Conservation (phyloP, 2,888 invertebrate genomes). For the Lumbricus terrestris region DNA sequence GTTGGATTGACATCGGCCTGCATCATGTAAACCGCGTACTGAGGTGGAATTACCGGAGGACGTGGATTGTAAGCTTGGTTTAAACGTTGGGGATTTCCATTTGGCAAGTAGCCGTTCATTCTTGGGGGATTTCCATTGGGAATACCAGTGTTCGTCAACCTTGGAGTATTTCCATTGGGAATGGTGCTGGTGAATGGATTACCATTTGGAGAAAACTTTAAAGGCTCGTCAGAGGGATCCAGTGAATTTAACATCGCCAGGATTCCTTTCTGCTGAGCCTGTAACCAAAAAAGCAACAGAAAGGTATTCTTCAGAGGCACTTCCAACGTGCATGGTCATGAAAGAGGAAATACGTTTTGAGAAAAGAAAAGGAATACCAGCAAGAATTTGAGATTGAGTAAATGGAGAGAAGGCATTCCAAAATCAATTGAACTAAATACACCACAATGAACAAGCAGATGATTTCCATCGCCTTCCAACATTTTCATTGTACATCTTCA, state of each 20-base stretch:
- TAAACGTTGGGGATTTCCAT: neutral
- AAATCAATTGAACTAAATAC: too few species aligned
- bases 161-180: neutral
- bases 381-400: too few species aligned
- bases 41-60: neutral
- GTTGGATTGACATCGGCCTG: neutral
- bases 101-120: neutral
- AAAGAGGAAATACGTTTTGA: too few species aligned
- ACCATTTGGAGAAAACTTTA: neutral
- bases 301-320: conserved; percentile 44
- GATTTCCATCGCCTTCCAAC: too few species aligned
- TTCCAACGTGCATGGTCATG: too few species aligned
- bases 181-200: neutral
- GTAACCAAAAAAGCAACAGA: neutral
- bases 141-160: neutral
- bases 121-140: neutral
- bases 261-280: conserved; percentile 14
- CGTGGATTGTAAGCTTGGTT: neutral
- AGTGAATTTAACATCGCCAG: neutral
- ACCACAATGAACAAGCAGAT: too few species aligned
- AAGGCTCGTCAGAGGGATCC: neutral
- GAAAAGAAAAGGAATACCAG: too few species aligned
- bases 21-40: neutral
- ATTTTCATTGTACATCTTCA: too few species aligned
- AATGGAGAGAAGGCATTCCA: too few species aligned